Percentiles rank a stretch among this genome's conserved stretches.
These are phyloP conservation scores for Rhabdophis nuchalis DNA, from an alignment of 2,797 vertebrate genomes.

Conservation along the genomic window DNA sequence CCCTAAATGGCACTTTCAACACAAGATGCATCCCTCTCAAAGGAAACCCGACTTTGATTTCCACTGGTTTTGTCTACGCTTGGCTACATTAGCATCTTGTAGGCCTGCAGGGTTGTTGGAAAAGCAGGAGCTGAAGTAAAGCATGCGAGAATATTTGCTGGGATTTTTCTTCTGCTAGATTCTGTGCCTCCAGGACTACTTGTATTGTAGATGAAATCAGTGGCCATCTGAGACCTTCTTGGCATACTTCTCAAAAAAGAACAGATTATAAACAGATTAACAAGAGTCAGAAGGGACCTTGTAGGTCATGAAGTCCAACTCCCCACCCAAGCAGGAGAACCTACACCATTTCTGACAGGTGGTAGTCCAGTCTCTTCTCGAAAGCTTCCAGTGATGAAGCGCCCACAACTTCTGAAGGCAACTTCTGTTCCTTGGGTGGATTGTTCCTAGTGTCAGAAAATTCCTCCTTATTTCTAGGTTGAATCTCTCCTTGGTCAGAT, in stretches of 20 bases:
- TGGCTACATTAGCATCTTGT: background rate
- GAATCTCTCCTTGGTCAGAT: too few species aligned
- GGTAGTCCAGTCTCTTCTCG: too few species aligned
- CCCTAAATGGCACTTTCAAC: background rate
- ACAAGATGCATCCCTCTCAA: background rate
- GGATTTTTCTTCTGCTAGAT: background rate
- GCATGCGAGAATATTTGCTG: background rate
- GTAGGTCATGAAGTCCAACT: too few species aligned
- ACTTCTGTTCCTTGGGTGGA: too few species aligned
- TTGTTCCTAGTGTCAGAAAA: too few species aligned
- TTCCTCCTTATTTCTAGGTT: too few species aligned
- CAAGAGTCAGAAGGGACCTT: too few species aligned
- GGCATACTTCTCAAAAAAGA: background rate
- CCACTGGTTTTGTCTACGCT: background rate
- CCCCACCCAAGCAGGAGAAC: too few species aligned
- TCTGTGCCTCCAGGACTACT: background rate
- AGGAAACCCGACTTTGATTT: background rate
- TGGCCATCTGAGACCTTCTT: background rate
- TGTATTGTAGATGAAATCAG: background rate
- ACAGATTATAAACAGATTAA: too few species aligned
- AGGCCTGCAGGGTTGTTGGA: background rate
- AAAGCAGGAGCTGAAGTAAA: background rate
- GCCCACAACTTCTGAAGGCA: too few species aligned
- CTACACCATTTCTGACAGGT: too few species aligned
- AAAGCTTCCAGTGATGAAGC: too few species aligned